phyloP scores from a whole-genome alignment of 2,888 invertebrate species.

The Cylindroiulus punctatus region DNA sequence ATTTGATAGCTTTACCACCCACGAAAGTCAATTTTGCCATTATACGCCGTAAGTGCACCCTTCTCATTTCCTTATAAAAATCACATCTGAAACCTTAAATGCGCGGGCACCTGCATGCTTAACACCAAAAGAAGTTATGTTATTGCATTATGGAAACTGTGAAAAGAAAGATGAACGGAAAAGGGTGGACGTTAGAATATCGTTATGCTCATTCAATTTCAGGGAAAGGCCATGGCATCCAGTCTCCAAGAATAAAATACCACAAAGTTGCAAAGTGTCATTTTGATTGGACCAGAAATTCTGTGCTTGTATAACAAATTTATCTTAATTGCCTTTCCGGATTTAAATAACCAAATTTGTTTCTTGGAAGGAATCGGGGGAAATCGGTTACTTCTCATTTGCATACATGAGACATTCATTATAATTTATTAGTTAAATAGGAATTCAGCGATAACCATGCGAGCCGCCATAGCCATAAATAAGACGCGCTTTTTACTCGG shows the following conservation, averaged over 20 bases:
- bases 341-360: background rate
- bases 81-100: no score
- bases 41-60: no score
- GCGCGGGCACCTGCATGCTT: no score
- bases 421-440: conserved; percentile 7
- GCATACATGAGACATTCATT: background rate
- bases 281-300: background rate
- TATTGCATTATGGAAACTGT: no score
- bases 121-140: no score
- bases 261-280: background rate
- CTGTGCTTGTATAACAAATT: background rate
- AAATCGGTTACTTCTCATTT: background rate
- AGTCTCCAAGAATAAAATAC: background rate
- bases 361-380: background rate
- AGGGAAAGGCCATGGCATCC: no score
- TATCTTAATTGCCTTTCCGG: background rate
- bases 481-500: background rate
- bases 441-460: background rate
- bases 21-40: no score
- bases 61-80: no score
- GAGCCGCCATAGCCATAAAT: background rate
- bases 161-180: no score
- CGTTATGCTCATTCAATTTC: no score
- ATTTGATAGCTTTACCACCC: no score
- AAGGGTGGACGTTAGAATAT: no score